A percentile compares a stretch with the other conserved stretches of the same genome.
These are phyloP conservation scores for Marasmarcha lunaedactyla DNA, from an alignment of 2,888 invertebrate species.

Conservation along the genomic window DNA sequence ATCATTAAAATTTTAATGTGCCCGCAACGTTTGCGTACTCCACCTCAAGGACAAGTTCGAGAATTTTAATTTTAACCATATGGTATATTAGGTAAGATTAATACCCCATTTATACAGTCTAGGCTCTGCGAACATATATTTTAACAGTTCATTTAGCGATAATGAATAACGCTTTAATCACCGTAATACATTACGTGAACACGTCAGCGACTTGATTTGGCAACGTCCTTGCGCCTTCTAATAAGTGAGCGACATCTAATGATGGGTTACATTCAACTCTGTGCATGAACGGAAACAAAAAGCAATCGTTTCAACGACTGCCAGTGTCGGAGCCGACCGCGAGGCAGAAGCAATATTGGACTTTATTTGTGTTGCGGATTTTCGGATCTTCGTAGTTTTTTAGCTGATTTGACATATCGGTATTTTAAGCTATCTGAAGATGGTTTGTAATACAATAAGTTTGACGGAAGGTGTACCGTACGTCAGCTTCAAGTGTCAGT, in stretches of 20 bases:
- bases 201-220: too few species aligned
- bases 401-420: constrained; percentile 42
- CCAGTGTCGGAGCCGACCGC: neutral
- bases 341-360: neutral
- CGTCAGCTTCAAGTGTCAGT: constrained; percentile 16
- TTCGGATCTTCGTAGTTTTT: too few species aligned
- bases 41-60: neutral
- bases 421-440: constrained; percentile 41
- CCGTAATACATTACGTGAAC: too few species aligned
- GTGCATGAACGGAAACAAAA: neutral
- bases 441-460: too few species aligned
- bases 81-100: too few species aligned
- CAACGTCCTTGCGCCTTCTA: too few species aligned
- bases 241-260: neutral
- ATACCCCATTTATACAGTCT: too few species aligned
- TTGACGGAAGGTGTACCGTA: constrained; percentile 1
- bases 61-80: too few species aligned
- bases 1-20: neutral
- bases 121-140: too few species aligned
- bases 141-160: too few species aligned
- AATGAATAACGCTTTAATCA: too few species aligned
- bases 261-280: constrained; percentile 2
- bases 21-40: neutral
- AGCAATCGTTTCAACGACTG: neutral
- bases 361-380: too few species aligned